Evolutionary conservation across 2,888 invertebrate genomes (phyloP), one percentile per base, ranked within the genome.

Genomic region (Melangyna quadrimaculata): DNA sequence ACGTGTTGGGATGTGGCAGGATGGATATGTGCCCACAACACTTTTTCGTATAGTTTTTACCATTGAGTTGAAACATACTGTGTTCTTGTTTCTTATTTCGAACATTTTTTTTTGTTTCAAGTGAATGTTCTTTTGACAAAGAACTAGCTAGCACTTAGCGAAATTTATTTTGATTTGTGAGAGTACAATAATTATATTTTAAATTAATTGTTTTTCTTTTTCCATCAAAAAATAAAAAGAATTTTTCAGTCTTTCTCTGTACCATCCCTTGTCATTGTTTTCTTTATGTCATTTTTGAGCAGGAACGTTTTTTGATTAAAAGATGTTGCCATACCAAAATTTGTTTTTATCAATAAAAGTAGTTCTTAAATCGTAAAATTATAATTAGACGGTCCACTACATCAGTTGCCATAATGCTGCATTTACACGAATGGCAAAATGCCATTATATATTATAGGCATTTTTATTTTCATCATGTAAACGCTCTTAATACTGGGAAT

Each of bases 21-120:
- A 94, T 67, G 97, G 97, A 90, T 94, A 94, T 88, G 94, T 93
- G 78, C 97, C 97, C 89, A 95, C 96, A 79, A 96, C 93, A 86
- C 90, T 91, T 69, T 90, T 90, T 65, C 91, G 89, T 75, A 91
- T 89, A 71, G 91, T 91, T 77, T 91, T 91, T 65, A 91, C 91
- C 91, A 92, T 91, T 65, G 91, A 91, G 87, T 91, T 91, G 87
- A 91, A 91, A 87, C 90, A 88, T 67, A 89, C 84, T 35, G 88
- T 74, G 70, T 88, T 88, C 82, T 87, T 89, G 67, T 88, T 88
- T 61, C 88, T 77, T 63, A 89, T 88, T 79, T 89, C 89, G 67
- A 89, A 89, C 89, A 89, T 89, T 61, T 69, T 67, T 69, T 67
- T 22, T n/a, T 67, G 12, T 6, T 8, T 65, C 2, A 29, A 45